Conservation (phyloP, 2,888 invertebrate species). For the Agrochola circellaris region DNA sequence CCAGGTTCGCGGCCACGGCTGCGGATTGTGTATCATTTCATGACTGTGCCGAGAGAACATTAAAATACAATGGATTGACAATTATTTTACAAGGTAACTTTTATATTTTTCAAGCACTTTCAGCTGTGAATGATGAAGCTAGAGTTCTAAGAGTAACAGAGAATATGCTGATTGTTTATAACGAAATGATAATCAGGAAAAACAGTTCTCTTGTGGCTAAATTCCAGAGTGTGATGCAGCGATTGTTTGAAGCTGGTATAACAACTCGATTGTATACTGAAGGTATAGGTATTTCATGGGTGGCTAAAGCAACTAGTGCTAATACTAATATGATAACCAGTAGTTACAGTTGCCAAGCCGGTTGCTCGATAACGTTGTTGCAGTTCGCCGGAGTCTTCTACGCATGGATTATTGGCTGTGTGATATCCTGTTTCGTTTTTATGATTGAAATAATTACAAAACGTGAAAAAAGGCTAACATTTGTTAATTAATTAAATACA, state of each 20-base stretch:
- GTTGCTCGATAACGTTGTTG: conserved; percentile 78
- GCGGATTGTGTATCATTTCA: conserved; percentile 72
- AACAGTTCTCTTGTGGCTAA: conserved; percentile 68
- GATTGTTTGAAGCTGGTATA: conserved; percentile 84
- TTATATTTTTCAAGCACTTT: conserved; percentile 73
- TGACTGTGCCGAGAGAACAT: conserved; percentile 72
- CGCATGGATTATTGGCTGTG: conserved; percentile 78
- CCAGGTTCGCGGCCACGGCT: conserved; percentile 73
- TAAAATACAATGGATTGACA: conserved; percentile 77
- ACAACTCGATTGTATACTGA: conserved; percentile 76
- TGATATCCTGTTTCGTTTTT: conserved; percentile 74
- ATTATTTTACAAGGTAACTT: conserved; percentile 74
- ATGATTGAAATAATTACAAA: conserved; percentile 69
- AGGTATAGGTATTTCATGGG: conserved; percentile 77
- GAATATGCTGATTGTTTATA: conserved; percentile 77
- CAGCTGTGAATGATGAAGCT: conserved; percentile 80
- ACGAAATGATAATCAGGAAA: conserved; percentile 81
- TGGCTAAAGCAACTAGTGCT: conserved; percentile 74
- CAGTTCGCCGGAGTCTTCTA: conserved; percentile 75
- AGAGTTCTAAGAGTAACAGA: conserved; percentile 74
- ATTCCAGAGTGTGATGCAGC: conserved; percentile 70
- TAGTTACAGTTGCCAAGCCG: conserved; percentile 80
- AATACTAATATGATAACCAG: conserved; percentile 75
- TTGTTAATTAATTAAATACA: conserved; percentile 16
- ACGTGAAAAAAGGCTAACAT: conserved; percentile 16